Evolutionary conservation across 2,888 invertebrate genomes (phyloP).

Genomic region (Hofmannophila pseudospretella): DNA sequence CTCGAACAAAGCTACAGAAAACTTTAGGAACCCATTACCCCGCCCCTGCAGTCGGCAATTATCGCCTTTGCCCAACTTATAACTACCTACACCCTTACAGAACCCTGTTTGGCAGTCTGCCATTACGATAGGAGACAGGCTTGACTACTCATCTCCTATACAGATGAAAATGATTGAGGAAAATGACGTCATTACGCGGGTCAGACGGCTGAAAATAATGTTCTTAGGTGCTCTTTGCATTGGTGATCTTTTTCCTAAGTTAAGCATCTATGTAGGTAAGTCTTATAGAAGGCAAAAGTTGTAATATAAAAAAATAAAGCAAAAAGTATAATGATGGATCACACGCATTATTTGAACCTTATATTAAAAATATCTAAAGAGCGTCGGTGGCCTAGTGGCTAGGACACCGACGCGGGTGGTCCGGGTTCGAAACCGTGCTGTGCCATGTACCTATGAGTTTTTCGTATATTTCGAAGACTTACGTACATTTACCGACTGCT

Average conservation of each 20-base stretch:
- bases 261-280: conserved; percentile 5
- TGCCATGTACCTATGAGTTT: too few species aligned
- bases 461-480: too few species aligned
- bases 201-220: conserved; percentile 28
- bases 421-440: too few species aligned
- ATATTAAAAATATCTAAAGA: too few species aligned
- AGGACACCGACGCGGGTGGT: too few species aligned
- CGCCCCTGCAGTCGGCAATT: conserved; percentile 7
- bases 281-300: too few species aligned
- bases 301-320: too few species aligned
- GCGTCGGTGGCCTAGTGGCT: too few species aligned
- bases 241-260: conserved; percentile 20
- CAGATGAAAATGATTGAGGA: conserved; percentile 28
- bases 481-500: too few species aligned
- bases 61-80: conserved; percentile 11
- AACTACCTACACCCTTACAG: conserved; percentile 6
- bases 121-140: conserved; percentile 20
- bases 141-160: conserved; percentile 25
- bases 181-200: conserved; percentile 32
- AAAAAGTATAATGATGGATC: too few species aligned
- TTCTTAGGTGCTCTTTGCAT: conserved; percentile 8
- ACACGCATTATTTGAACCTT: too few species aligned
- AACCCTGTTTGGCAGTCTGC: conserved; percentile 18
- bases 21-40: conserved; percentile 3
- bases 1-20: not conserved